phyloP scores from a whole-genome alignment of 1,140 invertebrate species.

The Lerema accius region DNA sequence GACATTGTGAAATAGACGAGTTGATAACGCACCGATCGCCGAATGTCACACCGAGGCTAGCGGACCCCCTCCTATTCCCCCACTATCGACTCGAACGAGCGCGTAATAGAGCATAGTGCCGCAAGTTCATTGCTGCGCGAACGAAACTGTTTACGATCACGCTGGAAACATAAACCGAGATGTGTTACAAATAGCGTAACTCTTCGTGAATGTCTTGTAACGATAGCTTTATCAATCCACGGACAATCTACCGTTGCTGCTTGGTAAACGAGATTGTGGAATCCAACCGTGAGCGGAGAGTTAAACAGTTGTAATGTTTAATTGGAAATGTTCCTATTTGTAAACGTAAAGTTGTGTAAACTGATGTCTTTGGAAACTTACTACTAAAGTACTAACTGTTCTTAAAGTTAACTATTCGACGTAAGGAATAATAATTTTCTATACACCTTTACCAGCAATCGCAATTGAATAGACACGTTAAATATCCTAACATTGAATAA shows the following conservation, averaged over 20 bases:
- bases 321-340: slow-evolving; percentile 22
- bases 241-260: slow-evolving; percentile 28
- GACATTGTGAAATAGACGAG: slow-evolving; percentile 82
- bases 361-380: slow-evolving; percentile 14
- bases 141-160: slow-evolving; percentile 16
- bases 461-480: too few relatives aligned
- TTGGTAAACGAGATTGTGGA: slow-evolving; percentile 29
- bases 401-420: too few relatives aligned
- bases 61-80: slow-evolving; percentile 64
- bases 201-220: slow-evolving; percentile 19
- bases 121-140: slow-evolving; percentile 62
- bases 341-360: not conserved
- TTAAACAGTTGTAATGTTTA: slow-evolving; percentile 15
- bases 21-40: slow-evolving; percentile 78
- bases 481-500: too few relatives aligned
- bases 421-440: too few relatives aligned
- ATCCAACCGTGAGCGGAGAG: slow-evolving; percentile 13
- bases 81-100: slow-evolving; percentile 50
- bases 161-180: slow-evolving; percentile 24
- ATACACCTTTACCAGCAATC: too few relatives aligned
- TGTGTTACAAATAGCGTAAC: slow-evolving; percentile 22
- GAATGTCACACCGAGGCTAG: slow-evolving; percentile 78
- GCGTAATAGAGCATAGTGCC: slow-evolving; percentile 47
- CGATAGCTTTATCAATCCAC: slow-evolving; percentile 23
- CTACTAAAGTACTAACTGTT: too few relatives aligned